A percentile compares a stretch with the other conserved stretches of the same genome.
Conservation (phyloP, 2,888 invertebrate species). For the Agriopis leucophaearia region DNA sequence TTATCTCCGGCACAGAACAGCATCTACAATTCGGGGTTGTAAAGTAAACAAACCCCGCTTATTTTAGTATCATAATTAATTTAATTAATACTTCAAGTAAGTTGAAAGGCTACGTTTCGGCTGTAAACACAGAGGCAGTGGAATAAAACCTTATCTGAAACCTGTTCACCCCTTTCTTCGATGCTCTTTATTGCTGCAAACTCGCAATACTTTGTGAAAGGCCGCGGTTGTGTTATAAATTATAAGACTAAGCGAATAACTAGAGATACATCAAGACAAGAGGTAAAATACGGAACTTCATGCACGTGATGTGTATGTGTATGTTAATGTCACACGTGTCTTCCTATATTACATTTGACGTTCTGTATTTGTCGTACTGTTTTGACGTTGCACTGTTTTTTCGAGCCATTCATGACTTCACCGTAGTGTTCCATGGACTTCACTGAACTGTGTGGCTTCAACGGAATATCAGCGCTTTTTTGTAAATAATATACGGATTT, state of each 20-base stretch:
- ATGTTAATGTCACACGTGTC: no score
- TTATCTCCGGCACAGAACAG: slow-evolving; percentile 5
- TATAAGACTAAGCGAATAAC: slow-evolving; percentile 4
- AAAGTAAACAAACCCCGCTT: slow-evolving; percentile 38
- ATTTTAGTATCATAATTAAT: slow-evolving; percentile 47
- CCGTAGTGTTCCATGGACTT: no score
- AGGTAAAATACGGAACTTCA: no score
- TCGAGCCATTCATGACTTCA: no score
- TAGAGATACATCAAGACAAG: background rate
- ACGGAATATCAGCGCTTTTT: no score
- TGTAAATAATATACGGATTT: no score
- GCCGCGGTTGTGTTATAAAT: slow-evolving; percentile 12
- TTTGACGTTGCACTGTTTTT: no score
- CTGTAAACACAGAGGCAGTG: slow-evolving; percentile 53
- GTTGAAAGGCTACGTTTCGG: slow-evolving; percentile 43
- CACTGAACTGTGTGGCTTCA: no score
- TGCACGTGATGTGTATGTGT: no score
- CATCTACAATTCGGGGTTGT: slow-evolving; percentile 21
- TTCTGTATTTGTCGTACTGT: no score
- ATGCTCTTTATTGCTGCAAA: slow-evolving; percentile 71
- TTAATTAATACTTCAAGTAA: slow-evolving; percentile 46
- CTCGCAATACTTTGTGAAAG: slow-evolving; percentile 67
- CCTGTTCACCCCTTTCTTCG: slow-evolving; percentile 66
- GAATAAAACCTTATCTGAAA: slow-evolving; percentile 69
- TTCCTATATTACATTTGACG: no score